Conservation (phyloP, 2,797 vertebrate genomes). For the Lophius americanus region DNA sequence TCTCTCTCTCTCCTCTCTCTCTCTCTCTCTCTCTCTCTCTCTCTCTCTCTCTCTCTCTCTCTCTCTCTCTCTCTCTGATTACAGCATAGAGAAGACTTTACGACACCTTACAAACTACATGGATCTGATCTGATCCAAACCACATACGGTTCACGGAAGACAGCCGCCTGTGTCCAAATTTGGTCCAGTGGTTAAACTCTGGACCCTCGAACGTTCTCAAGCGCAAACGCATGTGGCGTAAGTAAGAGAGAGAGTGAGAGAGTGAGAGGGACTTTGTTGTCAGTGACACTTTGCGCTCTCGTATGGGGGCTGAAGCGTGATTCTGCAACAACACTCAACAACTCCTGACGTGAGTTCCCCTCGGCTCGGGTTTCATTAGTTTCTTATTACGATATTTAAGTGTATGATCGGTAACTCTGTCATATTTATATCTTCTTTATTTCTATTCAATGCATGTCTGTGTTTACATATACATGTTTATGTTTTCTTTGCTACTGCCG, state of each 20-base stretch:
- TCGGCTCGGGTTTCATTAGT: no score
- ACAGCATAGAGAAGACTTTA: no score
- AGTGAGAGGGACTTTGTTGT: constrained; percentile 24
- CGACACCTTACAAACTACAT: no score
- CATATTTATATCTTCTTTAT: no score
- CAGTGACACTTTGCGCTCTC: constrained; percentile 19
- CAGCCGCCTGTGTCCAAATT: constrained; percentile 3
- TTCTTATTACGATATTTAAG: no score
- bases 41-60: no score
- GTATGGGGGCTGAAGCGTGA: background rate
- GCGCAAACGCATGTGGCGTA: background rate
- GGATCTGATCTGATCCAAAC: background rate
- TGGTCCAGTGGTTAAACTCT: constrained; percentile 16
- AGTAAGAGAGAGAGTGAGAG: constrained; percentile 1
- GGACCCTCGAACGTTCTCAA: constrained; percentile 8
- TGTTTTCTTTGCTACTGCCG: no score
- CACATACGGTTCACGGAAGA: background rate
- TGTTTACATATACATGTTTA: no score
- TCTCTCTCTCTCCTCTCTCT: background rate
- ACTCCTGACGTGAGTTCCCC: no score
- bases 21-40: no score
- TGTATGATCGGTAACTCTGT: no score
- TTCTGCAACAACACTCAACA: background rate
- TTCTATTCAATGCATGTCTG: no score
- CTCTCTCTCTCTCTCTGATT: background rate